Evolutionary conservation across 2,888 invertebrate genomes (phyloP), one percentile per base, ranked within the genome.

Genomic region (Tipula unca): DNA sequence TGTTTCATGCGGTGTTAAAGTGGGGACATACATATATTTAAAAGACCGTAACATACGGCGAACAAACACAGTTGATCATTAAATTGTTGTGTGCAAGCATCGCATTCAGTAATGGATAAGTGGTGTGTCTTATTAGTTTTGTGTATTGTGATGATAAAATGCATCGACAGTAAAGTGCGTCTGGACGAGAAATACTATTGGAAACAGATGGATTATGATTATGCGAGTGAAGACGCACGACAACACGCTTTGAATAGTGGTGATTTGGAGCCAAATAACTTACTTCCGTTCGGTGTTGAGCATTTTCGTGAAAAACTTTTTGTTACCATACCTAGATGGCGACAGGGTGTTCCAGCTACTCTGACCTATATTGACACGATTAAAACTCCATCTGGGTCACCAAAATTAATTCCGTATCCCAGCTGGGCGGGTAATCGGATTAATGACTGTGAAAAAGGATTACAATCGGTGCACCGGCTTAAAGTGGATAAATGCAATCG

Each of bases 221-320:
- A 94, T 89, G 95, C 95, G 0, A 93, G 93, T 87, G 91, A 93
- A 25, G 90, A 91, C 85, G 91, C 93, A 8, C 93, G 94, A 88
- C 92, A 93, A 87, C 92, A 93, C 87, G 95, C 95, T 0, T 90
- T 96, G 10, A 89, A 92, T 54, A 92, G 92, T 0, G 94, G 94
- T 5, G 93, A 93, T 84, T 94, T 94, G 87, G 92, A 95, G 10
- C 96, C 95, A 0, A 94, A 95, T 89, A 96, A 96, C 89, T 95
- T 94, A 85, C 91, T 96, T 0, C 96, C 96, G 0, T 96, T 96
- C 0, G 97, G 96, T 20, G 93, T 97, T 35, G 96, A 97, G 89
- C 92, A 96, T 86, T 96, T 95, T 94, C 92, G 92, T 87, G 94
- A 96, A 89, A 96, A 96, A 88, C 92, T 97, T n/a, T 97, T 96